Conservation (phyloP, 1,140 invertebrate species). For the Drosophila neocordata region DNA sequence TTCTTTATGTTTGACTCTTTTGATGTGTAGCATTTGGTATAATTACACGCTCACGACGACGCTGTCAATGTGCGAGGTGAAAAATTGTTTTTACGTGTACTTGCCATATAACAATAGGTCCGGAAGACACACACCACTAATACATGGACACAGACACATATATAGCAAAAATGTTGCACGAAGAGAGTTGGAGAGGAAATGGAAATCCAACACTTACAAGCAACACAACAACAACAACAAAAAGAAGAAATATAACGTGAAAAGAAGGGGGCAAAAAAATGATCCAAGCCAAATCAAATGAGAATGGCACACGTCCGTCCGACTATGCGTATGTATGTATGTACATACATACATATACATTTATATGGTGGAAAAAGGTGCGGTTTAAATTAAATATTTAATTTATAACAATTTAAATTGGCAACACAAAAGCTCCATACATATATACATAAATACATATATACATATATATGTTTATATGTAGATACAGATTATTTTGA, state of each 20-base stretch:
- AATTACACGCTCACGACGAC: slow-evolving; percentile 74
- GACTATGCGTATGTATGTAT: neutral
- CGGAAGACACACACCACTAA: slow-evolving; percentile 57
- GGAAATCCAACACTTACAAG: slow-evolving; percentile 18
- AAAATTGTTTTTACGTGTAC: slow-evolving; percentile 76
- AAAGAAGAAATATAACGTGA: neutral
- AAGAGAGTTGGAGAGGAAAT: slow-evolving; percentile 43
- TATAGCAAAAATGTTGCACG: slow-evolving; percentile 13
- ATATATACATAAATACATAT: slow-evolving; percentile 1
- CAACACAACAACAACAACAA: slow-evolving; percentile 7
- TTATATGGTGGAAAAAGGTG: neutral
- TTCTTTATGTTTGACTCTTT: neutral
- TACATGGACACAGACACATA: slow-evolving; percentile 4
- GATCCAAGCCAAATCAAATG: slow-evolving; percentile 14
- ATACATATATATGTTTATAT: neutral
- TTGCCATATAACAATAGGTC: slow-evolving; percentile 76
- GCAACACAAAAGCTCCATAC: neutral
- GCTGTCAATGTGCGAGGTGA: slow-evolving; percentile 69
- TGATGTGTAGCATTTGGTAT: slow-evolving; percentile 18
- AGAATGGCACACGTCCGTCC: slow-evolving; percentile 10
- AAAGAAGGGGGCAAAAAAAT: neutral
- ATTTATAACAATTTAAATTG: neutral
- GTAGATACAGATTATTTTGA: no score
- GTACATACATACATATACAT: neutral
- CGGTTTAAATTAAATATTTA: neutral